phyloP scores from a whole-genome alignment of 2,888 invertebrate genomes.

The Malacosoma neustria region DNA sequence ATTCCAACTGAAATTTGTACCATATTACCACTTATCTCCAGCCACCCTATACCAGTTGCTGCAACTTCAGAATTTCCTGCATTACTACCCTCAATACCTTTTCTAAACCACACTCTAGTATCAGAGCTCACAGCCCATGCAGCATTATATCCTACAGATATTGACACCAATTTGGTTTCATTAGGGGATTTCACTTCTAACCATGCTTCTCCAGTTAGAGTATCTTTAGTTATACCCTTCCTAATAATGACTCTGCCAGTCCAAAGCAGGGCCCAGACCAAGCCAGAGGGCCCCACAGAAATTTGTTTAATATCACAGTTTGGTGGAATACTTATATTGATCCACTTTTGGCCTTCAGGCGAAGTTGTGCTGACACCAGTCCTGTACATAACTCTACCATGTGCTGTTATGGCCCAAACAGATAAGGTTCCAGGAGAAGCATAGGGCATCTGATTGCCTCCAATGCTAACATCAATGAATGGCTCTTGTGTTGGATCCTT shows the following conservation, averaged over 20 bases:
- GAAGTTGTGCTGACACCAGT: constrained; percentile 85
- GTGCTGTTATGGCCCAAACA: constrained; percentile 95
- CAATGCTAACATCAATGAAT: constrained; percentile 92
- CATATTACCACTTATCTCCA: constrained; percentile 92
- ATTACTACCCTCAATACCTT: constrained; percentile 80
- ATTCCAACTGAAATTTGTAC: constrained; percentile 87
- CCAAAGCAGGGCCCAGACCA: constrained; percentile 91
- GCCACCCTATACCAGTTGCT: constrained; percentile 89
- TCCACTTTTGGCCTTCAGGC: constrained; percentile 93
- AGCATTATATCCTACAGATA: constrained; percentile 87
- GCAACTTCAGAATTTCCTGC: constrained; percentile 83
- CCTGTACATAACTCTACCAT: constrained; percentile 92
- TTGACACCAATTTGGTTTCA: constrained; percentile 81
- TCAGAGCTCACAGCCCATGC: constrained; percentile 89
- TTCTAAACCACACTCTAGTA: constrained; percentile 90
- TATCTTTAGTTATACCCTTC: constrained; percentile 87
- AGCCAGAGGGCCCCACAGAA: constrained; percentile 88
- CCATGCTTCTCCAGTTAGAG: constrained; percentile 83
- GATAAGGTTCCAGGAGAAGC: constrained; percentile 83
- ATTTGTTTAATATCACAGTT: constrained; percentile 90
- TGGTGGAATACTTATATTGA: constrained; percentile 82
- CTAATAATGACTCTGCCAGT: constrained; percentile 89
- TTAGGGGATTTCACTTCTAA: constrained; percentile 84
- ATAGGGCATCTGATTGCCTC: constrained; percentile 88
- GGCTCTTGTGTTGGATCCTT: constrained; percentile 95